Base-by-base conservation (phyloP, 2,888 invertebrate genomes). In the Mythimna albipuncta region DNA sequence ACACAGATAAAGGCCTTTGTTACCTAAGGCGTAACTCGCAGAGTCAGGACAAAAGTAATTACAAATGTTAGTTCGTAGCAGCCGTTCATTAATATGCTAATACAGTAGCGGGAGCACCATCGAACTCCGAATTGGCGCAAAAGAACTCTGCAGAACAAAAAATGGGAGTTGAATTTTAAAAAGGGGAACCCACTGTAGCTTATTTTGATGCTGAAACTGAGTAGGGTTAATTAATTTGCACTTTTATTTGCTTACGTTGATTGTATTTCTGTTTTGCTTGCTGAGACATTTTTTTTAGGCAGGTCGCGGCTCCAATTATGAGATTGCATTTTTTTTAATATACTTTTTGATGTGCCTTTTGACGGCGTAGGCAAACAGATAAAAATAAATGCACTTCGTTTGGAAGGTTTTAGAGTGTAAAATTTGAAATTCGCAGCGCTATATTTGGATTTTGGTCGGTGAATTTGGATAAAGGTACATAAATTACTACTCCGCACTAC, bases 21-120 rank as follows among this genome's bases (percentile, higher is more conserved):
- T 83, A 76, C 84, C 78, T 77, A 82, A 85, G 85, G 85, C 81
- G 83, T 80, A 84, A 86, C 82, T 79, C 77, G 78, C 81, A 54
- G 77, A 87, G 82, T 85, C 87, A 77, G 87, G 83, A 88, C 88
- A 89, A 88, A 89, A 89, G 89, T 89, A 89, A 89, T 89, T 89
- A 89, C 89, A 86, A 88, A 85, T 88, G 88, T 87, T 87, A 86
- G 85, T 86, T 86, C 85, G 80, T 72, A 83, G 84, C 81, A 75
- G 75, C 77, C 86, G 89, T 91, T 93, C 94, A 94, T 94, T 94
- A 94, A 93, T 94, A 94, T 94, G 94, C 93, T 92, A 94, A 94
- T 94, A 89, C 88, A 75, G 91, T 91, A 78, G 87, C 87, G 84
- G 79, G 86, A 81, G 88, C 85, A 87, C 89, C 90, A 89, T 91